Conservation (phyloP, 2,888 invertebrate genomes). For the Notodonta dromedarius region DNA sequence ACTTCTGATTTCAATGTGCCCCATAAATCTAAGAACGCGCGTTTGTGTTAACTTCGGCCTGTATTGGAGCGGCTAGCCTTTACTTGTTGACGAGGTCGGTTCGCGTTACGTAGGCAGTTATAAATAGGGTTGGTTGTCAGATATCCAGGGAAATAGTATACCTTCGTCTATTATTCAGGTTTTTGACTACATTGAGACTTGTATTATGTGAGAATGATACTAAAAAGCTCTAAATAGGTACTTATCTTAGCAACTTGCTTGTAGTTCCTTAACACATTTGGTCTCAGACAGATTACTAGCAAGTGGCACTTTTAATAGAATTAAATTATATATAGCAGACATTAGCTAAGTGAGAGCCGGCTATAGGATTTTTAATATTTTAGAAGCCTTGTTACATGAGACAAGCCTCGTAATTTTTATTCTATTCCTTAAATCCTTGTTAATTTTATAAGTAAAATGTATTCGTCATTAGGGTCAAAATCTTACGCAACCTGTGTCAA, state of each 20-base stretch:
- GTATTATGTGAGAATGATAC: neutral
- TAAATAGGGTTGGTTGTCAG: neutral
- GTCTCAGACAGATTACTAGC: no score
- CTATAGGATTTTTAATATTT: no score
- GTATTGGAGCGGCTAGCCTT: slow-evolving; percentile 55
- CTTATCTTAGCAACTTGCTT: no score
- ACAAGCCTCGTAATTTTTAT: no score
- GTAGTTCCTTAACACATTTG: no score
- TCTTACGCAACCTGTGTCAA: neutral
- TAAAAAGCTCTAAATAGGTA: no score
- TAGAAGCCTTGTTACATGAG: no score
- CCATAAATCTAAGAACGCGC: slow-evolving; percentile 54
- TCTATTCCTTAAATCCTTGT: no score
- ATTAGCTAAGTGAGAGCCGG: no score
- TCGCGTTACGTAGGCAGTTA: slow-evolving; percentile 35
- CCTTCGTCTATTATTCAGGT: neutral
- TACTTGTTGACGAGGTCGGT: slow-evolving; percentile 48
- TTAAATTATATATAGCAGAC: no score
- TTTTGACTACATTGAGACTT: no score
- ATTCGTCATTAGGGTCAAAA: slow-evolving; percentile 6
- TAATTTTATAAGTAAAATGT: neutral
- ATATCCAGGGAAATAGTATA: neutral
- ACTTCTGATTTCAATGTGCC: slow-evolving; percentile 55
- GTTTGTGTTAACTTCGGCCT: slow-evolving; percentile 23
- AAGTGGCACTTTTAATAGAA: no score